phyloP scores from a whole-genome alignment of 2,797 vertebrate species.

The Cossypha niveicapilla region DNA sequence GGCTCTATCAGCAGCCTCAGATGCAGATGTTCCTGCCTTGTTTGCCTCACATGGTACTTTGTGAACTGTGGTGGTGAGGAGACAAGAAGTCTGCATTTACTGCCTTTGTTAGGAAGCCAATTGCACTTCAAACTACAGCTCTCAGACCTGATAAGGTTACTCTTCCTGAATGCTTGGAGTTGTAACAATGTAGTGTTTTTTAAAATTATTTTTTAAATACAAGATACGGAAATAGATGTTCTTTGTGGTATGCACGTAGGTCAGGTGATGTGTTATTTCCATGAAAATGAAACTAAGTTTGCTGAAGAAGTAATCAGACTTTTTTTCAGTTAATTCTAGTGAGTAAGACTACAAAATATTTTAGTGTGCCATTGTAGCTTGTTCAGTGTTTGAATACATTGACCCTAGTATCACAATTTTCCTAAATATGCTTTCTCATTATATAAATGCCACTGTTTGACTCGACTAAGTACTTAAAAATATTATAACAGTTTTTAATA shows the following conservation, averaged over 20 bases:
- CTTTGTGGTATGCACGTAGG: background rate
- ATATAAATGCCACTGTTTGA: background rate
- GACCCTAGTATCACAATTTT: background rate
- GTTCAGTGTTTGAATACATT: background rate
- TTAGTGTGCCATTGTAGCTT: background rate
- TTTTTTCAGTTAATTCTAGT: background rate
- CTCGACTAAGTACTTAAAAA: background rate
- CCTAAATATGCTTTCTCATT: background rate
- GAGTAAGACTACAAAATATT: background rate
- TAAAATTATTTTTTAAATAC: background rate
- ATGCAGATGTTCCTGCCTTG: background rate
- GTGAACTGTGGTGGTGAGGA: background rate
- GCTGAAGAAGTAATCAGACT: background rate
- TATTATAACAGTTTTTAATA: background rate
- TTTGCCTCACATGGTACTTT: background rate
- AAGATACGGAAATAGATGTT: background rate
- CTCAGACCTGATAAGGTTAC: background rate
- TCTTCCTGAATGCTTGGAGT: background rate
- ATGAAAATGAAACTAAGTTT: background rate
- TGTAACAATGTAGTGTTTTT: background rate
- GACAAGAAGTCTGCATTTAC: background rate
- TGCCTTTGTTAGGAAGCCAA: background rate
- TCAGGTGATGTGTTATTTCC: background rate
- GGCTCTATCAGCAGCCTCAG: background rate
- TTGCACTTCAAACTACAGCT: background rate